phyloP scores from a whole-genome alignment of 2,113 vertebrate genomes.

The Acanthochromis polyacanthus region DNA sequence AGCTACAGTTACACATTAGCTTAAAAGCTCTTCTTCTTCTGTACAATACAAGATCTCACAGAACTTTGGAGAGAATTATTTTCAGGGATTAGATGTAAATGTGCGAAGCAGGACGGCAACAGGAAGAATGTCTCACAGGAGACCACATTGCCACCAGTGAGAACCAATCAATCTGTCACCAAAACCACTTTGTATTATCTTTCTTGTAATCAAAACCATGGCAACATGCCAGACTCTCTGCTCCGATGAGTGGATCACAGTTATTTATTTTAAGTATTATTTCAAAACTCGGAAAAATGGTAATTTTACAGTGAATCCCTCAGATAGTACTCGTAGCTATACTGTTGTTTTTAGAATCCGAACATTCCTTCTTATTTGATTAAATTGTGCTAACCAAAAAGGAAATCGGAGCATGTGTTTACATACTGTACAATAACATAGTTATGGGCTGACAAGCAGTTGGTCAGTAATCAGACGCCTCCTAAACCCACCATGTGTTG shows the following conservation, averaged over 20 bases:
- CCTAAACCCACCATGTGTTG: background rate
- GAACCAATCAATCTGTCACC: constrained; percentile 62
- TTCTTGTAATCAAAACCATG: constrained; percentile 62
- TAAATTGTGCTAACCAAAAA: background rate
- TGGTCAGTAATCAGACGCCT: background rate
- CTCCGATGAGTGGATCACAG: constrained; percentile 36
- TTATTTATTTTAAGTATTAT: constrained; percentile 4
- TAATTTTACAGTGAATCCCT: no score
- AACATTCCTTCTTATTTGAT: background rate
- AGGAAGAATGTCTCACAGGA: constrained; percentile 47
- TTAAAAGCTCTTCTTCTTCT: constrained; percentile 16
- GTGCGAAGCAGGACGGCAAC: constrained; percentile 23
- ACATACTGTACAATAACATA: background rate
- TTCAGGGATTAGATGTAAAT: constrained; percentile 44
- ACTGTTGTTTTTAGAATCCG: no score
- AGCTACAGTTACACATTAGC: constrained; percentile 37
- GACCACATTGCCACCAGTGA: constrained; percentile 49
- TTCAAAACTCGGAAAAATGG: no score
- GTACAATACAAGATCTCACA: constrained; percentile 22
- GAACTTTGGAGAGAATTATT: constrained; percentile 25
- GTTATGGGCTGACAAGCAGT: background rate
- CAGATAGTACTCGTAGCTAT: no score
- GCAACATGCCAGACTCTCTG: constrained; percentile 33
- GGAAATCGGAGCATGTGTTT: background rate
- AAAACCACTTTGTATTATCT: constrained; percentile 58